phyloP scores from a whole-genome alignment of 2,888 invertebrate species.

The Tinea trinotella region DNA sequence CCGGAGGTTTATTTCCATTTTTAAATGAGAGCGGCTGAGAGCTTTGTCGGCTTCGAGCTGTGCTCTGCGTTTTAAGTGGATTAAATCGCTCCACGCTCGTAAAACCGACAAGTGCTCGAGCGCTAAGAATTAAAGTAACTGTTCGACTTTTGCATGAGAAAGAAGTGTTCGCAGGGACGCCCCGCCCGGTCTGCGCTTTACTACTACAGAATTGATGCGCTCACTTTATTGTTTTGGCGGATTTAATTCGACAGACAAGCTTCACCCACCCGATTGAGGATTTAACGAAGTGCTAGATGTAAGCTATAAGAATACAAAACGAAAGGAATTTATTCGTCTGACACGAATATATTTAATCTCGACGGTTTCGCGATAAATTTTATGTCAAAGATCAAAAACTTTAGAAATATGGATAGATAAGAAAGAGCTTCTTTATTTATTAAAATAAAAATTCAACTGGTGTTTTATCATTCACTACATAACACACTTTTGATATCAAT shows the following conservation, averaged over 20 bases:
- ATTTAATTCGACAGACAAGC: constrained; percentile 9
- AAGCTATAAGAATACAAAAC: constrained; percentile 54
- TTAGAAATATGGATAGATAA: not conserved
- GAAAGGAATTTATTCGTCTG: constrained; percentile 50
- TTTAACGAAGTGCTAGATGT: constrained; percentile 37
- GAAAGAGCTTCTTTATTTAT: not conserved
- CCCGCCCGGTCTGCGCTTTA: constrained; percentile 54
- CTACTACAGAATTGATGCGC: constrained; percentile 50
- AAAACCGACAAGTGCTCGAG: constrained; percentile 70
- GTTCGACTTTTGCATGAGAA: constrained; percentile 72
- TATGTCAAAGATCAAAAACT: not conserved
- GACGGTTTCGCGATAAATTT: constrained; percentile 18
- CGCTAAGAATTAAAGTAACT: constrained; percentile 69
- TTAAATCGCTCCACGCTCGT: constrained; percentile 72
- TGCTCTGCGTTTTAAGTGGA: constrained; percentile 74
- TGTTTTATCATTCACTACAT: not conserved
- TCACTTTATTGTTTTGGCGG: constrained; percentile 46
- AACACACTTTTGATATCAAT: constrained; percentile 1
- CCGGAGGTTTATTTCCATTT: constrained; percentile 70
- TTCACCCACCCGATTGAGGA: constrained; percentile 35
- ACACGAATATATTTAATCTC: constrained; percentile 15
- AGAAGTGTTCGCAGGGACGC: constrained; percentile 52
- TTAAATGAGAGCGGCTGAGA: constrained; percentile 72
- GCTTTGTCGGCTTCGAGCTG: constrained; percentile 70
- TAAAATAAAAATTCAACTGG: not conserved